A percentile compares a stretch with the other conserved stretches of the same genome.
phyloP scores from a whole-genome alignment of 1,140 invertebrate genomes.

The Hycleus phaleratus region DNA sequence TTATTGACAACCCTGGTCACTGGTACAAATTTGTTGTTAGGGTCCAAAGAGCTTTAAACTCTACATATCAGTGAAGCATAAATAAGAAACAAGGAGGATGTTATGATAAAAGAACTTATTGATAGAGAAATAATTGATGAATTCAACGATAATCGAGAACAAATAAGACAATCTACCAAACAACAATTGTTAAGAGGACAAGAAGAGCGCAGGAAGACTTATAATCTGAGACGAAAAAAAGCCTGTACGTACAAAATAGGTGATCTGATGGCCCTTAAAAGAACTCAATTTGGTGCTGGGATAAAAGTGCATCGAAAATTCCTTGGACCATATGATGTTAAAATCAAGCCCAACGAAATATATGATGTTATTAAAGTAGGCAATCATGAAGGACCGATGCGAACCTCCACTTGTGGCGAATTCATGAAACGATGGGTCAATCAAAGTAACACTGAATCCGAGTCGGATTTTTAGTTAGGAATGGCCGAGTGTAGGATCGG shows the following conservation, averaged over 20 bases:
- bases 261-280: conserved; percentile 38
- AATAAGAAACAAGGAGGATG: conserved; percentile 6
- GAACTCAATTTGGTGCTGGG: conserved; percentile 35
- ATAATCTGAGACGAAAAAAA: too few relatives aligned
- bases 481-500: conserved; percentile 22
- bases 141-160: too few relatives aligned
- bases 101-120: conserved; percentile 11
- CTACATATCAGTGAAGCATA: conserved; percentile 30
- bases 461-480: too few relatives aligned
- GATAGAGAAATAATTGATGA: conserved; percentile 16
- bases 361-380: conserved; percentile 30
- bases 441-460: conserved; percentile 11
- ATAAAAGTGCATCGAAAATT: conserved; percentile 37
- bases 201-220: too few relatives aligned
- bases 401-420: conserved; percentile 29
- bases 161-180: too few relatives aligned
- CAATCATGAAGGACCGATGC: conserved; percentile 25
- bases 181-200: too few relatives aligned
- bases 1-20: conserved; percentile 19
- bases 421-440: conserved; percentile 34
- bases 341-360: conserved; percentile 27
- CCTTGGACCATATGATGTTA: conserved; percentile 37
- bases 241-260: conserved; percentile 25
- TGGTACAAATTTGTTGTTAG: conserved; percentile 33
- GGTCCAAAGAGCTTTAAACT: conserved; percentile 34